Base-by-base conservation (phyloP, 2,113 vertebrate species). In the Mobula birostris region DNA sequence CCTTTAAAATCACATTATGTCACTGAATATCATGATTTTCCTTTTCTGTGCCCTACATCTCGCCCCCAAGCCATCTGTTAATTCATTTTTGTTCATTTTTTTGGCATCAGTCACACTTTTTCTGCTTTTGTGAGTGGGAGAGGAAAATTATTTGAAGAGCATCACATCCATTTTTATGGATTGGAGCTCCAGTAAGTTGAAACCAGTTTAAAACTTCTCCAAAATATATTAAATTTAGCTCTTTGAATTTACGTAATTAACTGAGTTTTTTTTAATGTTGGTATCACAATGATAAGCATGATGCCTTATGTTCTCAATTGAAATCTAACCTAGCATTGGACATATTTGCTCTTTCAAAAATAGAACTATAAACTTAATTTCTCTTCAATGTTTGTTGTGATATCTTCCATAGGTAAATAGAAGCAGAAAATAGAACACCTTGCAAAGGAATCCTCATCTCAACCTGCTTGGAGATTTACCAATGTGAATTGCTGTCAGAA, bases 51-150 rank as follows among this genome's bases (percentile, higher is more conserved):
- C 66, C 36, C 91, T 93, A 93, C 56, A 76, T 93, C 68, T 74
- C 91, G 70, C 91, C 91, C 91, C 91, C 68, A 93, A 74, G 36
- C 91, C 91, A 93, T 93, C 91, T 93, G 91, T 56, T 56, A 48
- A 56, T 93, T 56, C 68, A 19, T 93, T 93, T 93, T 74, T 93
- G 90, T 74, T 72, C 68, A 93, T 93, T 40, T 48, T 36, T 93
- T 93, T 93, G 91, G 91, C 91, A 93, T 14, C 91, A 74, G 36
- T 15, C 70, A 74, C 91, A 40, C 40, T 66, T 90, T n/a, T 32
- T 61, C 70, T 93, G 90, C 63, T 92, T n/a, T 36, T 24, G 68
- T 93, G 70, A 93, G 91, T 93, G 17, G 70, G 91, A 93, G 68
- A 56, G 36, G 11, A 76, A 48, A 93, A 93, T 48, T 56, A 76